phyloP scores from a whole-genome alignment of 1,140 invertebrate species.

The Drosophila punjabiensis region DNA sequence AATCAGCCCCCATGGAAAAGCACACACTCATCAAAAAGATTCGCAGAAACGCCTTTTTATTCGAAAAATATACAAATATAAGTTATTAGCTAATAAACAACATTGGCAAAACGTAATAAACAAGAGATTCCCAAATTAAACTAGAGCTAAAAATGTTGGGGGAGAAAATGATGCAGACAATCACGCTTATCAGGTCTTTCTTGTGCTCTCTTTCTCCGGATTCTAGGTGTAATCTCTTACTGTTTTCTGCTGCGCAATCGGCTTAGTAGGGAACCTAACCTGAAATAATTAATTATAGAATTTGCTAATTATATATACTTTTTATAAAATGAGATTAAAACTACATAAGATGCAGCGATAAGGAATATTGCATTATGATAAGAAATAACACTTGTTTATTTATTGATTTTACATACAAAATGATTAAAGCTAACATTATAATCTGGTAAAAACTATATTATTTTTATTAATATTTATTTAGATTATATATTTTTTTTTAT shows the following conservation, averaged over 20 bases:
- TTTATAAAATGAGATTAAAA: neutral
- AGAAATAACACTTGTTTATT: neutral
- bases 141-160: neutral
- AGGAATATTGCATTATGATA: neutral
- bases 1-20: slow-evolving; percentile 28
- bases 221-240: slow-evolving; percentile 6
- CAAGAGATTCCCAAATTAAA: slow-evolving; percentile 11
- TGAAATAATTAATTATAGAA: slow-evolving; percentile 71
- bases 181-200: slow-evolving; percentile 21
- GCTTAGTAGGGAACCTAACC: slow-evolving; percentile 84
- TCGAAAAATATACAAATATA: slow-evolving; percentile 30
- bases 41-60: slow-evolving; percentile 47
- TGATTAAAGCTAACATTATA: no score
- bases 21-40: slow-evolving; percentile 45
- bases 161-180: neutral
- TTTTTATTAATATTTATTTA: slow-evolving; percentile 19
- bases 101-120: neutral
- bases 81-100: slow-evolving; percentile 41
- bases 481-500: slow-evolving; percentile 7
- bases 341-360: neutral
- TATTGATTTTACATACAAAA: neutral
- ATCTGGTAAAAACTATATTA: neutral
- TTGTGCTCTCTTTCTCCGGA: neutral
- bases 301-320: neutral
- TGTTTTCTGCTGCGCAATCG: slow-evolving; percentile 50